Conservation (phyloP, 2,113 vertebrate genomes). For the Rhinolophus sinicus region DNA sequence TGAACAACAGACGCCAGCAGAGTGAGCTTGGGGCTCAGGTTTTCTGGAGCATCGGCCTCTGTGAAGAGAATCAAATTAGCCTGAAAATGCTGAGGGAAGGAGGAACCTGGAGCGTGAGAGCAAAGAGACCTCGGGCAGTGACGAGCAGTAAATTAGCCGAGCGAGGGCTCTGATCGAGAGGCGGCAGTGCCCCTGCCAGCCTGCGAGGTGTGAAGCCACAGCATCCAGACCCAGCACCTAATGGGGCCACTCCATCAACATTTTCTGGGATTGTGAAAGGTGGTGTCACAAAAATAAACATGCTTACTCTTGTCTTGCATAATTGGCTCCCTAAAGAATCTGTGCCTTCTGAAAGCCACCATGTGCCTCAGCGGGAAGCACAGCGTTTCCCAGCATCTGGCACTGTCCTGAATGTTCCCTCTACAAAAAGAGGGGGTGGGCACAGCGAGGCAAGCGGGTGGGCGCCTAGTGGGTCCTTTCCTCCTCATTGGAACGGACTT, state of each 20-base stretch:
- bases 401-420: background rate
- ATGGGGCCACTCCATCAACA: background rate
- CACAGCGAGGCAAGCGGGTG: accelerated
- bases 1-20: accelerated
- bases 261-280: background rate
- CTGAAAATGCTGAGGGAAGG: background rate
- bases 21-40: accelerated
- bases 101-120: background rate
- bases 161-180: accelerated
- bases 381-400: background rate
- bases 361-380: background rate
- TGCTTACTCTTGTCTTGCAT: conserved; percentile 38
- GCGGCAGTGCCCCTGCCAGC: background rate
- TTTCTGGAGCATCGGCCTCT: too few species aligned
- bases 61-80: background rate
- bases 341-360: background rate
- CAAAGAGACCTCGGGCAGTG: background rate
- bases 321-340: conserved; percentile 64
- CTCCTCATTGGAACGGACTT: accelerated
- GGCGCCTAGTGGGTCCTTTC: background rate
- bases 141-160: background rate
- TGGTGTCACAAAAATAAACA: conserved; percentile 62
- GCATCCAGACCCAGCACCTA: background rate
- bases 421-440: background rate
- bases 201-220: accelerated